These are phyloP conservation scores for Apodemus sylvaticus DNA, from an alignment of 2,113 vertebrate species.

Conservation along the genomic window DNA sequence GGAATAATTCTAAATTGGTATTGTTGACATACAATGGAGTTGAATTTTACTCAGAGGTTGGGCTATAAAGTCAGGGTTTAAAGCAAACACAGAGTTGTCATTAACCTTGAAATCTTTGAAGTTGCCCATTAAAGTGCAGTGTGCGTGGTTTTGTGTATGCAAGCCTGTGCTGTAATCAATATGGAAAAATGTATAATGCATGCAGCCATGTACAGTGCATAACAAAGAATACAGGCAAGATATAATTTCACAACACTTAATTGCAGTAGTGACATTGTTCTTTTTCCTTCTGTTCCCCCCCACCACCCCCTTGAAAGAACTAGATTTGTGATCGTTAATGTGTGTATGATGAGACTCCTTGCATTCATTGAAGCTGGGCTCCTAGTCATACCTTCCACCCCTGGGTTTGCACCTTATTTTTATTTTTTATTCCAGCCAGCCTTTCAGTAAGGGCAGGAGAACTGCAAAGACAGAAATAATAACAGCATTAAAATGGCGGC, in stretches of 20 bases:
- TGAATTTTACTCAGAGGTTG: constrained; percentile 49
- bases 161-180: constrained; percentile 41
- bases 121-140: constrained; percentile 31
- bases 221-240: constrained; percentile 52
- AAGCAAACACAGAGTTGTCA: constrained; percentile 58
- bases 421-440: neutral
- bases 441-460: neutral
- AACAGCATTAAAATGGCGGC: too few species aligned
- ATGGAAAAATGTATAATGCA: constrained; percentile 22
- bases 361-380: neutral
- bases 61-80: constrained; percentile 54
- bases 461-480: neutral
- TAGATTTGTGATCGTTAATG: constrained; percentile 42
- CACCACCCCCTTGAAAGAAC: neutral
- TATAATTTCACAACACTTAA: constrained; percentile 60
- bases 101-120: constrained; percentile 66
- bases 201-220: neutral
- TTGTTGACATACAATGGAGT: constrained; percentile 6
- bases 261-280: constrained; percentile 58
- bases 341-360: constrained; percentile 25
- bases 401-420: neutral
- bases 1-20: constrained; percentile 47
- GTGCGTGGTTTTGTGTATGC: neutral
- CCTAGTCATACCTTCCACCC: neutral
- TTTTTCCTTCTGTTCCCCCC: neutral